Base-by-base conservation (phyloP, 2,888 invertebrate species). In the Frankliniella fusca region DNA sequence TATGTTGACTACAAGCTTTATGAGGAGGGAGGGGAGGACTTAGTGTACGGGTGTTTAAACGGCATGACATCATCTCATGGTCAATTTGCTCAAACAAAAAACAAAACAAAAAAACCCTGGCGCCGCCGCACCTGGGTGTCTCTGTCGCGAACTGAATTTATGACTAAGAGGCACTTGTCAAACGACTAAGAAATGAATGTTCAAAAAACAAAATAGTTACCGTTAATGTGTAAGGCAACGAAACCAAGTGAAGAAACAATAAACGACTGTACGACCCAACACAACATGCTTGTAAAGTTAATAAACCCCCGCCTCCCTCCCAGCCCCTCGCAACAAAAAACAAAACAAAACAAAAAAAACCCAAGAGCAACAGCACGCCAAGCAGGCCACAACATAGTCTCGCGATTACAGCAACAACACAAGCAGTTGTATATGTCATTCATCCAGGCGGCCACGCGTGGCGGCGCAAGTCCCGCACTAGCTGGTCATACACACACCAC, bases 211-310 rank as follows among this genome's bases (percentile, higher is more conserved):
- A 70, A 76, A 76, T 27, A 27, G 70, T 76, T 76, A 76, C 70
- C 70, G 27, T 76, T 76, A 76, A 23, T 27, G 12, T 76, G 27
- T 76, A 76, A 76, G 70, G 70, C 9, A 61, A 61, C 61, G 61
- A 61, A 76, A 76, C 70, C 70, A 76, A 76, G 70, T 76, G 70
- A 76, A 27, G 70, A 76, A 76, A 76, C 27, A 76, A 76, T 76
- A 76, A 76, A 76, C 70, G 70, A 76, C 70, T 76, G 23, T 76
- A 76, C 70, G 70, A 76, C 70, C 23, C 70, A 23, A 76, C 70
- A 76, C 11, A 76, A 76, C 27, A 23, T 76, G 70, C 70, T 76
- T 27, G 70, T 27, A 27, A 12, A 20, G 61, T 61, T 61, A 11
- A 61, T 18, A 15, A 15, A 7, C 61, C n/a, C 18, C 7, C 61